phyloP scores from a whole-genome alignment of 2,888 invertebrate species.

The Bombyx huttoni region DNA sequence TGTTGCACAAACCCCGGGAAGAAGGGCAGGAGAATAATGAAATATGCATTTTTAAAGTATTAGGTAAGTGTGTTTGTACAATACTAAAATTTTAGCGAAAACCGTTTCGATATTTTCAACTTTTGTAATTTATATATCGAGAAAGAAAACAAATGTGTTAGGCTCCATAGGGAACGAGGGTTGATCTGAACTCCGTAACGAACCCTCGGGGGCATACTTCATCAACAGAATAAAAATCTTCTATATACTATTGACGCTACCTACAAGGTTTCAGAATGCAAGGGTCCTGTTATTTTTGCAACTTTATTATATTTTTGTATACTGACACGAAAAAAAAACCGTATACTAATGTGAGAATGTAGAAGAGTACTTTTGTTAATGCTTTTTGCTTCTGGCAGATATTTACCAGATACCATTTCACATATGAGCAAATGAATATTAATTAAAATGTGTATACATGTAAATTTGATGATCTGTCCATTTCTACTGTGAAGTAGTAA shows the following conservation, averaged over 20 bases:
- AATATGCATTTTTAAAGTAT: too few species aligned
- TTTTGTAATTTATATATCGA: not conserved
- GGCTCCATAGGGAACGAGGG: conserved; percentile 19
- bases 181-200: conserved; percentile 40
- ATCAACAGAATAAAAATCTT: conserved; percentile 40
- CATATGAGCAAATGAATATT: too few species aligned
- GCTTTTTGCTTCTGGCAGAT: too few species aligned
- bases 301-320: not conserved
- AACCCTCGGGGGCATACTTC: conserved; percentile 43
- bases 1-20: too few species aligned
- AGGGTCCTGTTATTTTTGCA: not conserved
- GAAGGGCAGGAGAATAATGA: too few species aligned
- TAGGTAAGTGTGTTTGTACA: conserved; percentile 1
- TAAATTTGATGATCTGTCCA: too few species aligned
- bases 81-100: conserved; percentile 11
- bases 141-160: conserved; percentile 5
- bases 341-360: too few species aligned
- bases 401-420: too few species aligned
- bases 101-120: too few species aligned
- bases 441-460: too few species aligned
- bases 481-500: too few species aligned
- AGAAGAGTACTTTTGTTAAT: too few species aligned
- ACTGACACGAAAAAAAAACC: not conserved
- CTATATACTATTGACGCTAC: conserved; percentile 10
- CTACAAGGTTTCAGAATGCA: not conserved